Evolutionary conservation across 2,888 invertebrate genomes (phyloP).

Genomic region (Drosophila recens): DNA sequence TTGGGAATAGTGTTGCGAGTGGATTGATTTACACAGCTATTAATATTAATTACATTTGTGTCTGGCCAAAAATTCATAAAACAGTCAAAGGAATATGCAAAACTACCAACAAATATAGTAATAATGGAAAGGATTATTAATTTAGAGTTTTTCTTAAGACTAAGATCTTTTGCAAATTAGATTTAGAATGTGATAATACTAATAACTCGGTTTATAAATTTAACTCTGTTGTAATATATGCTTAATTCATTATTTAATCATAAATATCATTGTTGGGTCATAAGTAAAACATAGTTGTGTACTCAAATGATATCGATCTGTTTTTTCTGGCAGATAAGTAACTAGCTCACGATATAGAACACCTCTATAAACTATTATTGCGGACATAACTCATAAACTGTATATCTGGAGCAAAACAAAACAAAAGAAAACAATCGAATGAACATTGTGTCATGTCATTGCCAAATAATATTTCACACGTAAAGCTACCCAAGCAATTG

Average conservation of each 20-base stretch:
- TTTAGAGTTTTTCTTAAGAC: not conserved
- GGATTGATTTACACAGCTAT: constrained; percentile 57
- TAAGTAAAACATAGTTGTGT: not conserved
- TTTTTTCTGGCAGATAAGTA: constrained; percentile 3
- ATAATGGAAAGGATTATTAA: not conserved
- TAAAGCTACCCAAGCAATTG: constrained; percentile 40
- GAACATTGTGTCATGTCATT: constrained; percentile 66
- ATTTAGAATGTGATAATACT: no score
- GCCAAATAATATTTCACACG: constrained; percentile 69
- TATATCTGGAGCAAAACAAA: constrained; percentile 6
- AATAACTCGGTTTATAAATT: no score
- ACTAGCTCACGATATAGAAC: constrained; percentile 1
- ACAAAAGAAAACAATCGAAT: constrained; percentile 50
- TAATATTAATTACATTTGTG: constrained; percentile 56
- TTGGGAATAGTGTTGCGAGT: constrained; percentile 39
- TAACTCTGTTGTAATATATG: no score
- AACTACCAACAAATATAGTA: not conserved
- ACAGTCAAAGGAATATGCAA: constrained; percentile 22
- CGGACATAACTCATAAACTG: constrained; percentile 32
- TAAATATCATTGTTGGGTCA: not conserved
- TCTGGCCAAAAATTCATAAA: constrained; percentile 1
- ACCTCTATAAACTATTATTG: constrained; percentile 9
- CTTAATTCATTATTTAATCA: no score
- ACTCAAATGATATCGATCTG: not conserved
- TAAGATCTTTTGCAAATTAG: not conserved